Percentiles rank a stretch among this genome's conserved stretches.
phyloP scores from a whole-genome alignment of 2,888 invertebrate genomes.

The Nymphalis polychloros region DNA sequence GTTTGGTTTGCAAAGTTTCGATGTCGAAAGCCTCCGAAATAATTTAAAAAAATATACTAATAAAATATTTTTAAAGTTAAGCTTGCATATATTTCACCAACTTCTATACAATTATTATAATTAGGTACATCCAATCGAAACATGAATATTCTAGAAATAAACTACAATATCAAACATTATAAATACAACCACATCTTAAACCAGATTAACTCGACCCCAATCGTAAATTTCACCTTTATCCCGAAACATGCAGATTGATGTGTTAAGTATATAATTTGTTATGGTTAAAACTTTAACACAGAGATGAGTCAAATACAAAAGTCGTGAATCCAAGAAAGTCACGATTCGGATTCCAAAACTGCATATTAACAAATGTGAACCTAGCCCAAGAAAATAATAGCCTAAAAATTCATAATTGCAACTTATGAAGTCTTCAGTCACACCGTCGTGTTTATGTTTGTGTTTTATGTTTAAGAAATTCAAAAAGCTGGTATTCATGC shows the following conservation, averaged over 20 bases:
- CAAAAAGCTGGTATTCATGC: no score
- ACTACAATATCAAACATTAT: not conserved
- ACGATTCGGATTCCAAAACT: conserved; percentile 56
- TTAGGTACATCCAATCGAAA: no score
- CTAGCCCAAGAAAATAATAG: conserved; percentile 66
- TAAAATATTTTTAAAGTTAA: no score
- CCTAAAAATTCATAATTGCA: conserved; percentile 60
- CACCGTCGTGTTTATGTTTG: conserved; percentile 45
- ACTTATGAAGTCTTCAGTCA: conserved; percentile 44
- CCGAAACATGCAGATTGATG: conserved; percentile 17
- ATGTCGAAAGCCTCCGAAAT: no score
- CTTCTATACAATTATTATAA: no score
- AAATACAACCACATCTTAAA: not conserved
- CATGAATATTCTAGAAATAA: no score
- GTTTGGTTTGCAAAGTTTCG: no score
- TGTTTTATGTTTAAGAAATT: no score
- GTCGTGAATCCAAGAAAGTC: conserved; percentile 63
- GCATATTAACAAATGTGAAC: conserved; percentile 54
- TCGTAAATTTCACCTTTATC: not conserved
- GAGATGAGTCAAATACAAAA: conserved; percentile 52
- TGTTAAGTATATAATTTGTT: conserved; percentile 39
- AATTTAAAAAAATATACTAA: no score
- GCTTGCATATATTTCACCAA: no score
- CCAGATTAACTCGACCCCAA: conserved; percentile 2
- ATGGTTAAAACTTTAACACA: conserved; percentile 38